A percentile compares a stretch with the other conserved stretches of the same genome.
Conservation (phyloP, 2,797 vertebrate species). For the Toxotes lorentzi region DNA sequence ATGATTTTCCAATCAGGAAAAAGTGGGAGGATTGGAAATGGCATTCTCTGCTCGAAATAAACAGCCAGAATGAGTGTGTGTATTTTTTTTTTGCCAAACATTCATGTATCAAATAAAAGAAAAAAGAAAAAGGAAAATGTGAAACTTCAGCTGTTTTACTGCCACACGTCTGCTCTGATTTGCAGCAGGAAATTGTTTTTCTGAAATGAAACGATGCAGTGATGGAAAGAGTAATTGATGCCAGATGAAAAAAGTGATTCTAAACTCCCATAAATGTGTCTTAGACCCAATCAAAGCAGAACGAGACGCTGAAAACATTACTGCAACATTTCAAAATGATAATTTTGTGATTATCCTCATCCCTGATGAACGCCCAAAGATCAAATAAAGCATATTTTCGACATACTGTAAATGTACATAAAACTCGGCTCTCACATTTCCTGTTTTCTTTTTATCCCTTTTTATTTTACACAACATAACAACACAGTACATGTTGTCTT, state of each 20-base stretch:
- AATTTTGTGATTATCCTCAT: background rate
- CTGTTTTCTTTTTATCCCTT: constrained; percentile 85
- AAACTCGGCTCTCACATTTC: constrained; percentile 70
- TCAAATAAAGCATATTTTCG: background rate
- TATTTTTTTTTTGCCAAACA: background rate
- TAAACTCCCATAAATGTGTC: background rate
- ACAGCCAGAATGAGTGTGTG: background rate
- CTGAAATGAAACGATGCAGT: background rate
- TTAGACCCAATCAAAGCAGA: background rate
- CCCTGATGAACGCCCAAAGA: background rate
- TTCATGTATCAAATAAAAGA: constrained; percentile 9
- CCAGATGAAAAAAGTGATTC: background rate
- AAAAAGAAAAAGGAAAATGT: constrained; percentile 6
- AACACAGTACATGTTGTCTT: constrained; percentile 92
- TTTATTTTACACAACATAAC: constrained; percentile 95
- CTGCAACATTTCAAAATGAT: background rate
- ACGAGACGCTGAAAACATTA: background rate
- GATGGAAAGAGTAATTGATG: background rate
- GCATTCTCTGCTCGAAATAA: constrained; percentile 20
- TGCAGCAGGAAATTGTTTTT: background rate
- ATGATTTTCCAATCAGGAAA: constrained; percentile 7
- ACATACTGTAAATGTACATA: background rate
- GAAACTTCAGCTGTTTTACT: background rate
- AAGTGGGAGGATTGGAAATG: constrained; percentile 23
- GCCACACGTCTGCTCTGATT: background rate